These are phyloP conservation scores for Sinotaia quadrata DNA, from an alignment of 2,888 invertebrate genomes.

Conservation along the genomic window DNA sequence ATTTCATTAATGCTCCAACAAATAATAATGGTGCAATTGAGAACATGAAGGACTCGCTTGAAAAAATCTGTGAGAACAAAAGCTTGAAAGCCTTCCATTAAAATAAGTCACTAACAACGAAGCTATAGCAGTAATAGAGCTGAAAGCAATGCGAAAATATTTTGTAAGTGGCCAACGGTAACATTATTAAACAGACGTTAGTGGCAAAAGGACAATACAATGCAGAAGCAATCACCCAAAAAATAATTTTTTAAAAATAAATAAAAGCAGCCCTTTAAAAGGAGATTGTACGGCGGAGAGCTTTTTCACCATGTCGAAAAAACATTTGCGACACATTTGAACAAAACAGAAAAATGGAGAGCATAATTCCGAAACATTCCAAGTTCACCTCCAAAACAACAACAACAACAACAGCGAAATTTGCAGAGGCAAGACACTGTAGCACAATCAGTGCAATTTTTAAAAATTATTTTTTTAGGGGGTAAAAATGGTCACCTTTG, in stretches of 20 bases:
- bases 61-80: slow-evolving; percentile 18
- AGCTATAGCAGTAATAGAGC: slow-evolving; percentile 6
- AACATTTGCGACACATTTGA: too few species aligned
- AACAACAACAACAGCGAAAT: slow-evolving; percentile 7
- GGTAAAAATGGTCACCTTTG: slow-evolving; percentile 35
- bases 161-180: slow-evolving; percentile 25
- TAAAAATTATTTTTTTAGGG: not conserved
- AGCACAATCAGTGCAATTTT: slow-evolving; percentile 11
- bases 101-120: slow-evolving; percentile 6
- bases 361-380: slow-evolving; percentile 5
- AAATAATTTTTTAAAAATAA: not conserved
- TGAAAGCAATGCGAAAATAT: slow-evolving; percentile 23
- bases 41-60: slow-evolving; percentile 32
- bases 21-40: too few species aligned
- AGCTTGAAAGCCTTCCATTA: slow-evolving; percentile 16
- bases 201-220: slow-evolving; percentile 14
- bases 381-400: slow-evolving; percentile 4
- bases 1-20: too few species aligned
- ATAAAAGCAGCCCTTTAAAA: slow-evolving; percentile 24
- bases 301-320: too few species aligned
- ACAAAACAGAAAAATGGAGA: slow-evolving; percentile 12
- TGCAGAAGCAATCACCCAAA: not conserved
- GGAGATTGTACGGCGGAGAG: slow-evolving; percentile 28
- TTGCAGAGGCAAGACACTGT: slow-evolving; percentile 24
- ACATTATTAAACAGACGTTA: slow-evolving; percentile 20